phyloP scores from a whole-genome alignment of 2,888 invertebrate species.

The Tenthredo notha region DNA sequence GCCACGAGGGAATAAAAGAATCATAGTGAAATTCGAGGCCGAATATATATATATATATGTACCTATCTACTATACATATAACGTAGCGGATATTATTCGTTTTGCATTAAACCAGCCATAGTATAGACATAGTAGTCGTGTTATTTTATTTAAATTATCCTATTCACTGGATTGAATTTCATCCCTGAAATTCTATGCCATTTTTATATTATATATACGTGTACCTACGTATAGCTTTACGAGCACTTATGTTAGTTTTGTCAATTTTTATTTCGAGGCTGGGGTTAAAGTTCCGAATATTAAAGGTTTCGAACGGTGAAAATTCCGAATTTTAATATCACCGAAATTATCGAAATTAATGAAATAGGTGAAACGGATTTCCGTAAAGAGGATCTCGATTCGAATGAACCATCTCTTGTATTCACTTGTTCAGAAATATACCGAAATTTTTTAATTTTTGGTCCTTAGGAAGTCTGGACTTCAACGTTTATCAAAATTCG shows the following conservation, averaged over 20 bases:
- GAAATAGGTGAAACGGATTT: too few relatives aligned
- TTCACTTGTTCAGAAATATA: too few relatives aligned
- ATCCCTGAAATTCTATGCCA: background rate
- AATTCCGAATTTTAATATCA: too few relatives aligned
- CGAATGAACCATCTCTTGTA: too few relatives aligned
- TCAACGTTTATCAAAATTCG: too few relatives aligned
- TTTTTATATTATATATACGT: background rate
- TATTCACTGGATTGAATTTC: constrained; percentile 2
- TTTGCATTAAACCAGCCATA: background rate
- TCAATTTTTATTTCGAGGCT: background rate
- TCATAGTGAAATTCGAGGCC: constrained; percentile 6
- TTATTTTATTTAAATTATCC: constrained; percentile 19
- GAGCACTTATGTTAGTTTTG: background rate
- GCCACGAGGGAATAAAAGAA: background rate
- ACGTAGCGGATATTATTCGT: background rate
- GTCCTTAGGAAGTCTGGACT: too few relatives aligned
- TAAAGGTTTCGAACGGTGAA: too few relatives aligned
- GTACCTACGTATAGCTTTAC: background rate
- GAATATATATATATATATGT: background rate
- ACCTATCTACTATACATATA: background rate
- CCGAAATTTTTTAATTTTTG: too few relatives aligned
- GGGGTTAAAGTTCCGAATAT: too few relatives aligned
- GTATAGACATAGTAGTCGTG: background rate
- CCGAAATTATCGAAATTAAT: too few relatives aligned
- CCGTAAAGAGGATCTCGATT: too few relatives aligned